Evolutionary conservation across 2,113 vertebrate genomes (phyloP).

Genomic region (Herpetotheres cachinnans): DNA sequence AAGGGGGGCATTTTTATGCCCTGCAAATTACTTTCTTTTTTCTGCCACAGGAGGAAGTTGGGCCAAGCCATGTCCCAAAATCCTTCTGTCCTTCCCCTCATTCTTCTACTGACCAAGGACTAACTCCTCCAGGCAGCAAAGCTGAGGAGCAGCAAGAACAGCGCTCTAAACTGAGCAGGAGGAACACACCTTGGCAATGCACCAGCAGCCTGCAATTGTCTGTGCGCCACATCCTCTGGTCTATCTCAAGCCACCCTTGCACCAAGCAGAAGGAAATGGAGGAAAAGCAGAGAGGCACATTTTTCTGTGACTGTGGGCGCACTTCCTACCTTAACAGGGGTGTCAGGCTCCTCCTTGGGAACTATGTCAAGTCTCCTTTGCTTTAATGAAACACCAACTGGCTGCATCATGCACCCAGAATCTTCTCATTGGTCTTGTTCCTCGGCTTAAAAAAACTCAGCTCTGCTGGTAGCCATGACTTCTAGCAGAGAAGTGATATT

Average conservation of each 20-base stretch:
- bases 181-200: background rate
- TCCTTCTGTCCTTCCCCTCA: background rate
- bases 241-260: background rate
- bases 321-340: background rate
- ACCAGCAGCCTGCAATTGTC: background rate
- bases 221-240: accelerated
- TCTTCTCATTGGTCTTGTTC: background rate
- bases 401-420: background rate
- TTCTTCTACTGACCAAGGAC: background rate
- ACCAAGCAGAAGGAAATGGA: background rate
- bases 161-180: background rate
- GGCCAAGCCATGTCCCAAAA: accelerated
- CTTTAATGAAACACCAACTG: background rate
- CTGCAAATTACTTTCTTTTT: background rate
- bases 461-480: slow-evolving; percentile 1
- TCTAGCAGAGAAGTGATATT: slow-evolving; percentile 7
- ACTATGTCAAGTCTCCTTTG: background rate
- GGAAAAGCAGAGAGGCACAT: background rate
- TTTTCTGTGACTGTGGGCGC: background rate
- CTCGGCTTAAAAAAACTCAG: background rate
- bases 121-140: background rate
- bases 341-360: background rate
- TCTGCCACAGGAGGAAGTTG: background rate
- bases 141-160: background rate
- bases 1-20: background rate